Evolutionary conservation across 2,797 vertebrate species (phyloP).

Genomic region (Gallinago solitaria): DNA sequence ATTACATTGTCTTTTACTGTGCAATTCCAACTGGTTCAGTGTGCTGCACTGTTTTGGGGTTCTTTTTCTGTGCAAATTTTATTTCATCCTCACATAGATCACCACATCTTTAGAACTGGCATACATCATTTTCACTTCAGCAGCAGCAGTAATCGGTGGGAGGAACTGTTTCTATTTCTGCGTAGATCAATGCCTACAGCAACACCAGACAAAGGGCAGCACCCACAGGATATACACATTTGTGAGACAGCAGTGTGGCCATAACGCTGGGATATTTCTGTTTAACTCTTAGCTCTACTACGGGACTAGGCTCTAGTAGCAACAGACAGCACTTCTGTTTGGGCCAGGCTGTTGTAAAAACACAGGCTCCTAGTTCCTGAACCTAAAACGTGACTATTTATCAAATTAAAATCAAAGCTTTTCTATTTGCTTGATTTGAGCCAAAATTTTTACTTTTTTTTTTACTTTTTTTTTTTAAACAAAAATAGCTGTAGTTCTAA

Average conservation of each 20-base stretch:
- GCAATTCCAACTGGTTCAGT: background rate
- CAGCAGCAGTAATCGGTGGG: background rate
- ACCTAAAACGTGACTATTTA: background rate
- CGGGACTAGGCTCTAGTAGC: background rate
- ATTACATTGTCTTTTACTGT: background rate
- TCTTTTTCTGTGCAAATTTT: background rate
- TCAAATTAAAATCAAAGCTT: background rate
- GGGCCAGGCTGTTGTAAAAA: background rate
- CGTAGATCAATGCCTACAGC: background rate
- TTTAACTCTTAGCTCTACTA: background rate
- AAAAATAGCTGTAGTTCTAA: background rate
- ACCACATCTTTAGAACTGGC: background rate
- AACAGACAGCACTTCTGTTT: background rate
- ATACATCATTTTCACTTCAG: background rate
- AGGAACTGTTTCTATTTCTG: constrained; percentile 10
- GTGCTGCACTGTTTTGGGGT: background rate
- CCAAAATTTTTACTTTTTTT: background rate
- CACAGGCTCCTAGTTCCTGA: background rate
- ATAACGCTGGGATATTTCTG: background rate
- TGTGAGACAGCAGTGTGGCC: background rate
- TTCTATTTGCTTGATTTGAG: background rate
- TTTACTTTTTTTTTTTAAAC: background rate
- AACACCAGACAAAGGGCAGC: constrained; percentile 29
- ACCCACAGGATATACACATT: constrained; percentile 12
- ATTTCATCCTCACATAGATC: background rate